phyloP scores from a whole-genome alignment of 2,888 invertebrate genomes.

The Agrotis puta region DNA sequence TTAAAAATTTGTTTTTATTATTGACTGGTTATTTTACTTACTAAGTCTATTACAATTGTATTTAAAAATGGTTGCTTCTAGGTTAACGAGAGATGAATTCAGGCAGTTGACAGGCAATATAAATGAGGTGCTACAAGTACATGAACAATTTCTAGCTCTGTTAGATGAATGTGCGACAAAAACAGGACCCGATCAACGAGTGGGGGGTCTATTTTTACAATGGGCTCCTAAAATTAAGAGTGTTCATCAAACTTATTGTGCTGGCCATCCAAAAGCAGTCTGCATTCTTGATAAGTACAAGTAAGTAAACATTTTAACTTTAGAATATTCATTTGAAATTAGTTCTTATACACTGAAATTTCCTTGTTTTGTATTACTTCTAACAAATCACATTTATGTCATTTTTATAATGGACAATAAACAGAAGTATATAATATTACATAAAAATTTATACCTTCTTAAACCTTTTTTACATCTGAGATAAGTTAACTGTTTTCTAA shows the following conservation, averaged over 20 bases:
- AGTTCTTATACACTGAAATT: no score
- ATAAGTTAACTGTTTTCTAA: no score
- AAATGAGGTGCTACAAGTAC: slow-evolving; percentile 96
- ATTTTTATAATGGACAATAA: no score
- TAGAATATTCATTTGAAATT: not conserved
- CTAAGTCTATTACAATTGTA: not conserved
- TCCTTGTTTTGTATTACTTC: not conserved
- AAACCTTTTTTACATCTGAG: no score
- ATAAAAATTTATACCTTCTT: no score
- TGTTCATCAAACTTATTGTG: slow-evolving; percentile 97
- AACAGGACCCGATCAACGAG: slow-evolving; percentile 94
- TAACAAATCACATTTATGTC: no score
- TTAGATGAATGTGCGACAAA: slow-evolving; percentile 95
- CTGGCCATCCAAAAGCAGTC: slow-evolving; percentile 98
- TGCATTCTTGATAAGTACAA: slow-evolving; percentile 98
- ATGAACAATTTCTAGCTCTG: slow-evolving; percentile 94
- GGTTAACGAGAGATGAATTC: slow-evolving; percentile 96
- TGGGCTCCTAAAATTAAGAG: slow-evolving; percentile 95
- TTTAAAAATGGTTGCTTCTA: slow-evolving; percentile 75
- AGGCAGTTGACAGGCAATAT: slow-evolving; percentile 97
- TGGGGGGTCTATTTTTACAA: slow-evolving; percentile 97
- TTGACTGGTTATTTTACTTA: not conserved
- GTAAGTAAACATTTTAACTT: slow-evolving; percentile 87
- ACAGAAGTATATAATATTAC: no score
- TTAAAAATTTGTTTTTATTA: not conserved